A percentile compares a stretch with the other conserved stretches of the same genome.
Evolutionary conservation across 2,113 vertebrate genomes (phyloP).

Genomic region (Monopterus albus): DNA sequence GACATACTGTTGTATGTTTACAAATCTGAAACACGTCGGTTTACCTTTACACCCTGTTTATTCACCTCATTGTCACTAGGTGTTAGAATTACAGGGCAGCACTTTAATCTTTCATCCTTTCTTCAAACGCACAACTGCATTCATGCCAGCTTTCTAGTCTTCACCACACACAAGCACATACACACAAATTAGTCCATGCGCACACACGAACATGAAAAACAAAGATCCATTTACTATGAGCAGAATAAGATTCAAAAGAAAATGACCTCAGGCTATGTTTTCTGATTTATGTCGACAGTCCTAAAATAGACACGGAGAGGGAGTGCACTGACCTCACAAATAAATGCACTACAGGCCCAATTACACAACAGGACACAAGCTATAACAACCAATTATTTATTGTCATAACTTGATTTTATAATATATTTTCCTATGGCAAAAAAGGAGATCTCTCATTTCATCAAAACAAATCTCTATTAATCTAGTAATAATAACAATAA

Average conservation of each 20-base stretch:
- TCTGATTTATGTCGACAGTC: conserved; percentile 46
- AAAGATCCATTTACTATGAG: conserved; percentile 49
- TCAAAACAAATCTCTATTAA: conserved; percentile 5
- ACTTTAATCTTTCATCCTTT: conserved; percentile 65
- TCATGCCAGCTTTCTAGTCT: conserved; percentile 60
- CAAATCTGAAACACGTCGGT: not conserved
- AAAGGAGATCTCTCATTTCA: conserved; percentile 5
- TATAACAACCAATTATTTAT: conserved; percentile 41
- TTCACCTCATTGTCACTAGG: conserved; percentile 30
- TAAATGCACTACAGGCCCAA: conserved; percentile 17
- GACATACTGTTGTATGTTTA: not conserved
- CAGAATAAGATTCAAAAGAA: conserved; percentile 48
- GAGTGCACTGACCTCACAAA: conserved; percentile 57
- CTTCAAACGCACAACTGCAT: conserved; percentile 70
- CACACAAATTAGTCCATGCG: conserved; percentile 38
- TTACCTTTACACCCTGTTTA: conserved; percentile 3
- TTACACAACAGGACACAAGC: conserved; percentile 13
- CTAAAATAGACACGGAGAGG: conserved; percentile 40
- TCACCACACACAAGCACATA: conserved; percentile 20
- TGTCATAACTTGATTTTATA: conserved; percentile 27
- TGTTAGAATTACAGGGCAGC: conserved; percentile 32
- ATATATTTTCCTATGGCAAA: conserved; percentile 11
- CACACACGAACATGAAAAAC: conserved; percentile 27
- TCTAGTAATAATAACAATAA: not conserved
- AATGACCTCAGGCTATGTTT: conserved; percentile 52